A percentile compares a stretch with the other conserved stretches of the same genome.
Conservation (phyloP, 1,140 invertebrate species). For the Calephelis virginiensis region DNA sequence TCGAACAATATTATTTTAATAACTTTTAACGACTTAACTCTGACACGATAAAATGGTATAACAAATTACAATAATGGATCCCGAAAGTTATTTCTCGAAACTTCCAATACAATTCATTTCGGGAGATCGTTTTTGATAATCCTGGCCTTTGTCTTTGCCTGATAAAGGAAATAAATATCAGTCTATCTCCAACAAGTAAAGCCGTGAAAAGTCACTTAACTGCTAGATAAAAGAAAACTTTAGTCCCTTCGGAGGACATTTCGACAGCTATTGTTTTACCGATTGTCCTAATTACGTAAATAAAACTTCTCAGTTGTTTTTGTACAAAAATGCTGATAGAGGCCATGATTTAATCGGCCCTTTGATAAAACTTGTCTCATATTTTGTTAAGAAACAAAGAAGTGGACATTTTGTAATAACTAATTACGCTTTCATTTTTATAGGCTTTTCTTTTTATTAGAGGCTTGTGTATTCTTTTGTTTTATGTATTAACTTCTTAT, state of each 20-base stretch:
- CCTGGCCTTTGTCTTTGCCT: constrained; percentile 32
- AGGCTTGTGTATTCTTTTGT: constrained; percentile 1
- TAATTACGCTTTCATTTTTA: constrained; percentile 7
- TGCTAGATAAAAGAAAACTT: constrained; percentile 51
- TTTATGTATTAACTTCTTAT: background rate
- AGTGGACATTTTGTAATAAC: constrained; percentile 13
- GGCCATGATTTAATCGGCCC: constrained; percentile 13
- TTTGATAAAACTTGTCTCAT: constrained; percentile 18
- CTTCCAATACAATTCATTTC: constrained; percentile 15
- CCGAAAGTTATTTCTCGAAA: background rate
- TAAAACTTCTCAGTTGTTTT: constrained; percentile 30
- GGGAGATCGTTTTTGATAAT: constrained; percentile 25
- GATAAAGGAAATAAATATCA: constrained; percentile 48
- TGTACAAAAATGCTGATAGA: constrained; percentile 20
- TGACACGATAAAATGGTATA: background rate
- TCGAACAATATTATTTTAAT: too few species aligned
- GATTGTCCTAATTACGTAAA: constrained; percentile 43
- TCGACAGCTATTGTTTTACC: constrained; percentile 37
- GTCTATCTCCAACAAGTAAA: constrained; percentile 48
- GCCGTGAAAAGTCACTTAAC: constrained; percentile 55
- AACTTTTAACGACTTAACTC: background rate
- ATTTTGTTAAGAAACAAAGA: constrained; percentile 10
- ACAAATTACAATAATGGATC: background rate
- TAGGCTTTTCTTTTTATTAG: constrained; percentile 5
- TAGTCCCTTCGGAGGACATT: constrained; percentile 36